These are phyloP conservation scores for Eumacrocentrus americanus DNA, from an alignment of 2,888 invertebrate species.

Conservation along the genomic window DNA sequence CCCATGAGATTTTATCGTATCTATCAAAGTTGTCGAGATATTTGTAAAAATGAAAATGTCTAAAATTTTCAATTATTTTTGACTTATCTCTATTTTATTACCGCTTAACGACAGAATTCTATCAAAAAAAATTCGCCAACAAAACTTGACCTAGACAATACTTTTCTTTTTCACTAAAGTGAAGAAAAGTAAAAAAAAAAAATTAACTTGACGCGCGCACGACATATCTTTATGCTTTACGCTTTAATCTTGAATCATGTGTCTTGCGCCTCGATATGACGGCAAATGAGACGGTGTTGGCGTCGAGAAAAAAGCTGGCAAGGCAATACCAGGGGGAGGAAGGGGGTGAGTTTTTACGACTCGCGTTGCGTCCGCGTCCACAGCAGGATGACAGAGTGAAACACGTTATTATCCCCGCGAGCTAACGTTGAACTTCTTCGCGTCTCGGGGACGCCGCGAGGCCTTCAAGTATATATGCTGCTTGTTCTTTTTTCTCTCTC, in stretches of 20 bases:
- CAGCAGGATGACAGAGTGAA: constrained; percentile 54
- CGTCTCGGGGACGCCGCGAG: constrained; percentile 34
- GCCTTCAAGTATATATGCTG: constrained; percentile 13
- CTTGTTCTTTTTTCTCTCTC: constrained; percentile 14
- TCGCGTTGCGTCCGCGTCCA: constrained; percentile 49
- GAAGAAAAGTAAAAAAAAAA: background rate
- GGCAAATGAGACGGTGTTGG: background rate
- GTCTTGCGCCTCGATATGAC: background rate
- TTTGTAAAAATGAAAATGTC: too few relatives aligned
- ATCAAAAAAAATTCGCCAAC: too few relatives aligned
- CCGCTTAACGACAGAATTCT: too few relatives aligned
- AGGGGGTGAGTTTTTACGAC: constrained; percentile 48
- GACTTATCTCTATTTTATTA: too few relatives aligned
- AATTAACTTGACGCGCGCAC: background rate
- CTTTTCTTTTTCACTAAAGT: too few relatives aligned
- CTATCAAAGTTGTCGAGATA: too few relatives aligned
- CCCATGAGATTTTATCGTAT: too few relatives aligned
- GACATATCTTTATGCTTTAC: background rate
- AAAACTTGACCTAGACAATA: too few relatives aligned
- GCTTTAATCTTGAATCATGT: background rate
- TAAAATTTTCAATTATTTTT: too few relatives aligned
- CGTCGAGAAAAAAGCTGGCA: background rate
- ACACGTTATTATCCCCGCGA: constrained; percentile 59
- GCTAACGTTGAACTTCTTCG: constrained; percentile 48
- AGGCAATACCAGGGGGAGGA: background rate